These are phyloP conservation scores for Pseudochromis fuscus DNA, from an alignment of 2,797 vertebrate genomes.

Conservation along the genomic window DNA sequence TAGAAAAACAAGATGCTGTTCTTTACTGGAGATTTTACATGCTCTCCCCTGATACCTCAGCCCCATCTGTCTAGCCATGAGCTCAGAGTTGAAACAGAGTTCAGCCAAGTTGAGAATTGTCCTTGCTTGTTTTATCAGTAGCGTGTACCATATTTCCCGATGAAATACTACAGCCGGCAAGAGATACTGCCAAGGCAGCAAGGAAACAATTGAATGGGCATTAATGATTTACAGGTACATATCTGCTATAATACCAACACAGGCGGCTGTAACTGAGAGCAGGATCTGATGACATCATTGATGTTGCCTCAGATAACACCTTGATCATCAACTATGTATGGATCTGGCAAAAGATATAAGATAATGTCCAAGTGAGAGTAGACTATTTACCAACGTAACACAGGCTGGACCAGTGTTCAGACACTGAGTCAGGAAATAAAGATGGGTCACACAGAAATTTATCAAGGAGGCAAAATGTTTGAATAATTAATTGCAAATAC, in stretches of 20 bases:
- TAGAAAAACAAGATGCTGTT: constrained; percentile 53
- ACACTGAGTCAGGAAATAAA: constrained; percentile 26
- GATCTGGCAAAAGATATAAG: constrained; percentile 76
- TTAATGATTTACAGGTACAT: constrained; percentile 85
- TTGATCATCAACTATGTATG: constrained; percentile 82
- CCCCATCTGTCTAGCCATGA: constrained; percentile 78
- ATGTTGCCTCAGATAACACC: constrained; percentile 83
- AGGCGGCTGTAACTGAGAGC: constrained; percentile 79
- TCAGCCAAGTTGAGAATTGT: constrained; percentile 81
- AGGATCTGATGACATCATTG: constrained; percentile 79
- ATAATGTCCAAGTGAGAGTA: constrained; percentile 78
- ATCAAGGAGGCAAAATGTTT: background rate
- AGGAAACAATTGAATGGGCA: constrained; percentile 78
- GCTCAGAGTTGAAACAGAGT: constrained; percentile 84
- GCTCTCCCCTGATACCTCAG: constrained; percentile 69
- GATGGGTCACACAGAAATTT: constrained; percentile 26
- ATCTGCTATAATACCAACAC: constrained; percentile 84
- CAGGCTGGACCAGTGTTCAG: constrained; percentile 28
- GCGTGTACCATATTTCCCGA: constrained; percentile 81
- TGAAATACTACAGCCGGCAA: constrained; percentile 79
- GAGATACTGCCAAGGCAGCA: constrained; percentile 73
- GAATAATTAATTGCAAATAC: background rate
- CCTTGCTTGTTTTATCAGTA: constrained; percentile 80
- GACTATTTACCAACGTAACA: constrained; percentile 52
- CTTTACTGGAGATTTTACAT: constrained; percentile 50